Base-by-base conservation (phyloP, 2,113 vertebrate species). In the Aspidoscelis tigris region DNA sequence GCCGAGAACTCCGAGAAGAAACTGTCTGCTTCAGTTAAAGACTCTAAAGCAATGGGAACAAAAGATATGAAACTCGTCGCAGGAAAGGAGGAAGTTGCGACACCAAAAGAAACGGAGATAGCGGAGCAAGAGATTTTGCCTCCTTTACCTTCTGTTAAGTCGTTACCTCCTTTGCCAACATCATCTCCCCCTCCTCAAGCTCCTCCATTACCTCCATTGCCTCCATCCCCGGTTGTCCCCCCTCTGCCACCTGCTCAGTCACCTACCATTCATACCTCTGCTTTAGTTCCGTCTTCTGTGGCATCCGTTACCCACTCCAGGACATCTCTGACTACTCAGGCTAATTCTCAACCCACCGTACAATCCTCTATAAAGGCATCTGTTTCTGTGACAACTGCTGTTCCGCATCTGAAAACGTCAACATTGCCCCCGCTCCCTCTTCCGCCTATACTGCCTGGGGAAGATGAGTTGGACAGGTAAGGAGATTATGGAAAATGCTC, bases 361-460 rank as follows among this genome's bases (percentile, higher is more conserved):
- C 95, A 97, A 69, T 91, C 96, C 7, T 96, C 96, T 85, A 80
- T 97, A 88, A 97, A 98, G 83, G 89, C 93, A 79, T 95, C 95
- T 89, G 89, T 94, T 77, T 95, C 94, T 87, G 90, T 96, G 88
- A 96, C 96, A 64, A 96, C 96, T 92, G 95, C 95, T 93, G 93
- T 97, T 65, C 96, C 96, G 22, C 94, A 97, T 81, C 94, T 98
- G 94, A 98, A 99, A 95, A 99, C 99, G 5, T 99, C 98, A 76
- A 99, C 99, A 0, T 93, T 99, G 92, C 99, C 99, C 85, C 98
- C 96, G 50, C 95, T 99, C 73, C 99, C 99, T 33, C 95, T 99
- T 65, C 99, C 99, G 43, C 99, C 99, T 44, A 83, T 97, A 91
- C 95, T 99, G 92, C 96, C 97, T 90, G 99, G 98, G 94, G 98